Evolutionary conservation across 2,888 invertebrate genomes (phyloP).

Genomic region (Theodoxus fluviatilis): DNA sequence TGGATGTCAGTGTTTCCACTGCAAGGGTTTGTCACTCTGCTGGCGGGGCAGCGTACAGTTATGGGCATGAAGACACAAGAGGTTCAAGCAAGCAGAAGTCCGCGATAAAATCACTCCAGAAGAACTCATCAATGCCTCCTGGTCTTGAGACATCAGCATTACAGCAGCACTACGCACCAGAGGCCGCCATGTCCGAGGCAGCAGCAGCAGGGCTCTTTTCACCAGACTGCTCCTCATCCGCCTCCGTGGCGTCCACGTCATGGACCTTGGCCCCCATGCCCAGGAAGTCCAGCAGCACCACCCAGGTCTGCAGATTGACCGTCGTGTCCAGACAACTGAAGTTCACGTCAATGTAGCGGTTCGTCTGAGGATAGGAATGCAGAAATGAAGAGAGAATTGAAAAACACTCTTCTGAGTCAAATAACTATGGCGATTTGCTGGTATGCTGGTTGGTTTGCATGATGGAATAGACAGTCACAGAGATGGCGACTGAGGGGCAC

Average conservation of each 20-base stretch:
- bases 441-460: background rate
- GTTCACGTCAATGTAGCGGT: constrained; percentile 79
- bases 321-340: constrained; percentile 91
- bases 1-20: too few species aligned
- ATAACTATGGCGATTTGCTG: background rate
- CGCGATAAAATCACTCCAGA: too few species aligned
- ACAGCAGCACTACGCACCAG: too few species aligned
- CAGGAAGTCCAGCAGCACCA: constrained; percentile 92
- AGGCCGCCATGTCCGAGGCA: too few species aligned
- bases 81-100: too few species aligned
- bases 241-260: constrained; percentile 34
- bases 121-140: too few species aligned
- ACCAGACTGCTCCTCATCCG: constrained; percentile 2
- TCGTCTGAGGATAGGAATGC: constrained; percentile 58
- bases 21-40: too few species aligned
- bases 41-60: too few species aligned
- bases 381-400: background rate
- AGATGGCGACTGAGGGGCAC: background rate
- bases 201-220: too few species aligned
- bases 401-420: background rate
- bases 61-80: too few species aligned
- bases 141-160: too few species aligned
- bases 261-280: constrained; percentile 70
- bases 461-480: background rate
- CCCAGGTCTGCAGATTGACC: constrained; percentile 93